phyloP scores from a whole-genome alignment of 2,888 invertebrate genomes.

The Coelopa pilipes region DNA sequence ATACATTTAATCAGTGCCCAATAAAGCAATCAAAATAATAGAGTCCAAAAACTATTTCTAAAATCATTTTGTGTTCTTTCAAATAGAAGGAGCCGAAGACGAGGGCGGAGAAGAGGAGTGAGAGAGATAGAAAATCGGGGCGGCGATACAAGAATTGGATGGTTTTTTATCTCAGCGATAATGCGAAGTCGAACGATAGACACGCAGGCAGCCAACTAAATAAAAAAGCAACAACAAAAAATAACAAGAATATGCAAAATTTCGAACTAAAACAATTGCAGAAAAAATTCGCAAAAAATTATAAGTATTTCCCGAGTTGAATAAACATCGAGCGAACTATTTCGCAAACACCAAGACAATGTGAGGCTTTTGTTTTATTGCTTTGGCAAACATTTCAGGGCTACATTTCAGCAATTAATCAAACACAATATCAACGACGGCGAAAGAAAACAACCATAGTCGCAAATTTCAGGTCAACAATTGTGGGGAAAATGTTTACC shows the following conservation, averaged over 20 bases:
- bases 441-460: neutral
- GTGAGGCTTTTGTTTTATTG: conserved; percentile 43
- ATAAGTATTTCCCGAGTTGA: conserved; percentile 1
- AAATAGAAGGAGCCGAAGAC: no score
- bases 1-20: no score
- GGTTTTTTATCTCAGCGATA: conserved; percentile 10
- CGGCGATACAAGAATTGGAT: neutral
- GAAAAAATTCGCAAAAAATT: neutral
- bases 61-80: no score
- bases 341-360: conserved; percentile 27
- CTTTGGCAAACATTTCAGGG: conserved; percentile 62
- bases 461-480: no score
- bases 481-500: no score
- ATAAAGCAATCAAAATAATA: neutral
- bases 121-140: neutral
- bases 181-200: neutral
- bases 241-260: conserved; percentile 19
- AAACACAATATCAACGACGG: neutral
- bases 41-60: neutral
- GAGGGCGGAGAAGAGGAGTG: no score
- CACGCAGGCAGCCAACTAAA: neutral
- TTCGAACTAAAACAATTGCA: neutral
- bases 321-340: neutral
- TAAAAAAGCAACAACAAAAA: neutral
- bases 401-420: conserved; percentile 56